Base-by-base conservation (phyloP, 2,888 invertebrate species). In the Drosophila austrosaltans region DNA sequence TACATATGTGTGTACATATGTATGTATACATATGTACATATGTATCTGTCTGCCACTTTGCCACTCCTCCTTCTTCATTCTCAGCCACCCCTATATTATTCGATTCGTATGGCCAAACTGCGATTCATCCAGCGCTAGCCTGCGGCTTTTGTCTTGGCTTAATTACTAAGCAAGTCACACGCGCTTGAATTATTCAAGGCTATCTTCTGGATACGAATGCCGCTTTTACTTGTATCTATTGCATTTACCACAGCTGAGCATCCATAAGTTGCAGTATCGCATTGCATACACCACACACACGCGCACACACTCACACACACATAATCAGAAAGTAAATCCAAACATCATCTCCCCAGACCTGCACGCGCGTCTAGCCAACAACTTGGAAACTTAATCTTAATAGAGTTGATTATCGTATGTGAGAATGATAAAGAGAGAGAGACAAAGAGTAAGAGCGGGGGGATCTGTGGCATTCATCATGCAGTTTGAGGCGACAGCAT, bases 121-220 rank as follows among this genome's bases (percentile, higher is more conserved):
- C 87, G 82, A 79, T 80, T 83, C 82, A 83, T 80, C 81, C 78
- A 75, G 68, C 78, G 82, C 78, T 76, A 75, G 82, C 75, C 79
- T 75, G 89, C 67, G 86, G 82, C 82, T 82, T 87, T 87, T 85
- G 80, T 85, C 77, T 72, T 82, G 82, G 79, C 79, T 86, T 89
- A 87, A 87, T 87, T 87, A 88, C 89, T 88, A 87, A 89, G 86
- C 87, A 74, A 88, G 87, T 89, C 87, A 86, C 87, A 89, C 78
- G 89, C 87, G 90, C 76, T 78, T 89, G 87, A 89, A 87, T 87
- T 82, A 87, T 89, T 87, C 87, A 87, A 87, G 87, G 87, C 89
- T 89, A 84, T 85, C 78, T 76, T 73, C 79, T 79, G 66, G 66
- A 74, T 69, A 63, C 70, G 30, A 58, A 58, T 16, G 56, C 56